Percentiles rank a stretch among this genome's conserved stretches.
Evolutionary conservation across 1,140 invertebrate genomes (phyloP).

Genomic region (Anagrus nilaparvatae): DNA sequence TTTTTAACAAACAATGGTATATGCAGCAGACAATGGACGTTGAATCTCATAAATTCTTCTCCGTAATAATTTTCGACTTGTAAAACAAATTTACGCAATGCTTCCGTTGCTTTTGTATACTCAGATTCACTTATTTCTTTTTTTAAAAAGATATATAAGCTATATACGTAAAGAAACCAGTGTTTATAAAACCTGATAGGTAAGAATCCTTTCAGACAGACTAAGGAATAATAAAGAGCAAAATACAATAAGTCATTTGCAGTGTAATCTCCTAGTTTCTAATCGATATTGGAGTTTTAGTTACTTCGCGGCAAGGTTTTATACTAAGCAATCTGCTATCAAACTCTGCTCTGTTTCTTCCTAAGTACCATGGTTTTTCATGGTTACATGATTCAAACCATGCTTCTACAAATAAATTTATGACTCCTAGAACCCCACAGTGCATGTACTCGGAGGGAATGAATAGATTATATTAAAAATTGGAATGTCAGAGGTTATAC

Average conservation of each 20-base stretch:
- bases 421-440: background rate
- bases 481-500: background rate
- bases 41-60: constrained; percentile 10
- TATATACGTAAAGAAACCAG: constrained; percentile 4
- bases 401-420: background rate
- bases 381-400: background rate
- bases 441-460: constrained; percentile 1
- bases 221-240: background rate
- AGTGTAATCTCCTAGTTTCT: background rate
- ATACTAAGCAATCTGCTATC: background rate
- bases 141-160: background rate
- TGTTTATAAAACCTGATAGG: background rate
- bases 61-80: constrained; percentile 10
- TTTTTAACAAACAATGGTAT: constrained; percentile 3
- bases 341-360: background rate
- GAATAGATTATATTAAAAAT: background rate
- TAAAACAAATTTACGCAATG: constrained; percentile 4
- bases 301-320: background rate
- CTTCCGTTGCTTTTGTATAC: background rate
- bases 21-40: constrained; percentile 13
- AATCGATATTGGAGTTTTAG: background rate
- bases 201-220: background rate
- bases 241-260: background rate
- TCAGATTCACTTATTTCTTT: background rate
- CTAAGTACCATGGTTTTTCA: background rate